Conservation (phyloP, 2,888 invertebrate genomes). For the Hydroisotoma schaefferi region DNA sequence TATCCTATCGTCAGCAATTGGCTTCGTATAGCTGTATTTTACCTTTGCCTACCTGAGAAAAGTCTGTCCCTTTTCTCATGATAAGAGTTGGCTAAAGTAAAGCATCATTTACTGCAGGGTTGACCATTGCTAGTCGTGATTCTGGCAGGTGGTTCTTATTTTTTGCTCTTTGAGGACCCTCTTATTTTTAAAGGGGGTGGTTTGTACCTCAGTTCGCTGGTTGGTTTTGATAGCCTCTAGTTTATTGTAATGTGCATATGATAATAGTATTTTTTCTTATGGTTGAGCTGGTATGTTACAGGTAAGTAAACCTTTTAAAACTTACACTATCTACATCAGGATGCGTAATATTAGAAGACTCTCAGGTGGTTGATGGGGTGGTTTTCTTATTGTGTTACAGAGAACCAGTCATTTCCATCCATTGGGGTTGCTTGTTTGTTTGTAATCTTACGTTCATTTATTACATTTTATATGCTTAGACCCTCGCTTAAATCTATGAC, state of each 20-base stretch:
- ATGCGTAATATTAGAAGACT: conserved; percentile 11
- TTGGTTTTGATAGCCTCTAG: neutral
- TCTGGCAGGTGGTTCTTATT: conserved; percentile 11
- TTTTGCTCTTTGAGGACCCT: conserved; percentile 8
- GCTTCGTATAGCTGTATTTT: neutral
- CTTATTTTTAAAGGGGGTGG: conserved; percentile 3
- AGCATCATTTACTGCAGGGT: neutral
- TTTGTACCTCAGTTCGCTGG: neutral
- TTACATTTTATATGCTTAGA: too few species aligned
- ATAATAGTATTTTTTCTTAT: neutral
- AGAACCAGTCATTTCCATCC: too few species aligned
- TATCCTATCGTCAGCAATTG: too few species aligned
- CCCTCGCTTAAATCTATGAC: too few species aligned
- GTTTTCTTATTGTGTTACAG: neutral
- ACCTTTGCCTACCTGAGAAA: neutral
- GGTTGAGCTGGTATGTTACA: neutral
- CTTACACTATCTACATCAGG: conserved; percentile 7
- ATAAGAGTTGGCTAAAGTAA: neutral
- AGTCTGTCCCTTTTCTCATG: neutral
- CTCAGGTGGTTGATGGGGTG: conserved; percentile 11
- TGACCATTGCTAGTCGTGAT: conserved; percentile 15
- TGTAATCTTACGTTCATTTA: too few species aligned
- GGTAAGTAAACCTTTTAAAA: conserved; percentile 5
- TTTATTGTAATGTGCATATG: neutral
- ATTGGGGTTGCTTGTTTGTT: too few species aligned